Conservation (phyloP, 2,113 vertebrate genomes). For the Gasterosteus aculeatus region DNA sequence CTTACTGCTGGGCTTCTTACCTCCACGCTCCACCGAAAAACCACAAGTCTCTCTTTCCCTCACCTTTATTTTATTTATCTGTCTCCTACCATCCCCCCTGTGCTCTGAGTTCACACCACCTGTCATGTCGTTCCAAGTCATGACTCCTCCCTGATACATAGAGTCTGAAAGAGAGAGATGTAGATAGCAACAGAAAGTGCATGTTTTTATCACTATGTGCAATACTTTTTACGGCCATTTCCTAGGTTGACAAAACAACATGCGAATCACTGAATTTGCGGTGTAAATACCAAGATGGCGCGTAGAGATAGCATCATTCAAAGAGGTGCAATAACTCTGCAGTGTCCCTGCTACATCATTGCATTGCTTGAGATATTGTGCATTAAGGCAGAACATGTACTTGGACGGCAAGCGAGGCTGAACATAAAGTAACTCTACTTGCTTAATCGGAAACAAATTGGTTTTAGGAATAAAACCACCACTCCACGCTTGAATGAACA, state of each 20-base stretch:
- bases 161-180: not conserved
- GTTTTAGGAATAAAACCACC: not conserved
- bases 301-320: not conserved
- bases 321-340: not conserved
- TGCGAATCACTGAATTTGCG: not conserved
- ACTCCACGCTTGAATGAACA: not conserved
- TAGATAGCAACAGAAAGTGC: not conserved
- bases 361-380: not conserved
- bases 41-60: not conserved
- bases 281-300: not conserved
- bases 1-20: conserved; percentile 17
- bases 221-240: not conserved
- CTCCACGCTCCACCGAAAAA: conserved; percentile 8
- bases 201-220: not conserved
- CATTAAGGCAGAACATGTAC: not conserved
- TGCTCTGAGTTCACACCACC: not conserved
- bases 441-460: not conserved
- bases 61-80: not conserved
- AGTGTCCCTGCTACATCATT: not conserved
- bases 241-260: not conserved
- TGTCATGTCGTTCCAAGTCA: conserved; percentile 10
- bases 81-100: not conserved
- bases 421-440: not conserved
- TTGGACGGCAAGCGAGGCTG: not conserved
- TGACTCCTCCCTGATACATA: conserved; percentile 5